A percentile compares a stretch with the other conserved stretches of the same genome.
Evolutionary conservation across 1,140 invertebrate genomes (phyloP).

Genomic region (Drosophila insularis): DNA sequence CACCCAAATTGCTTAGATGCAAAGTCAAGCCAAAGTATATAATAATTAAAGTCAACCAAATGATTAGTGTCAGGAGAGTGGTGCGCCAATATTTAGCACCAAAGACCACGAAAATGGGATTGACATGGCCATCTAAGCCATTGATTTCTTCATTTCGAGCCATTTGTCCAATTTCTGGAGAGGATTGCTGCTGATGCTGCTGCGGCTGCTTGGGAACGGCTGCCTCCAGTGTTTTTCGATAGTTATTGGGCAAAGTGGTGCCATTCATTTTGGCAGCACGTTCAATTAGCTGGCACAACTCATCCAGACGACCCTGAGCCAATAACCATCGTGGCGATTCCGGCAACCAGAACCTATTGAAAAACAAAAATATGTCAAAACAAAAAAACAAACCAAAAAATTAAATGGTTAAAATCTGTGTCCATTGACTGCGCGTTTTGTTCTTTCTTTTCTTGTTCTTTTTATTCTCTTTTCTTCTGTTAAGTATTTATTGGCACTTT

Average conservation of each 20-base stretch:
- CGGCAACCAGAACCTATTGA: conserved; percentile 87
- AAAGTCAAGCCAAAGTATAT: conserved; percentile 88
- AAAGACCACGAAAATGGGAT: conserved; percentile 85
- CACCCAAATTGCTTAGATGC: conserved; percentile 87
- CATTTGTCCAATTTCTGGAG: conserved; percentile 20
- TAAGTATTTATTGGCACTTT: conserved; percentile 64
- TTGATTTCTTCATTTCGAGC: not conserved
- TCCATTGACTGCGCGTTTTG: conserved; percentile 1
- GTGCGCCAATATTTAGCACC: conserved; percentile 85
- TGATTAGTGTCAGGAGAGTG: conserved; percentile 86
- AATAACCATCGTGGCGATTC: conserved; percentile 94
- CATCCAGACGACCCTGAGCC: conserved; percentile 87
- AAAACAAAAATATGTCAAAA: not conserved
- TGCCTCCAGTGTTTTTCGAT: conserved; percentile 85
- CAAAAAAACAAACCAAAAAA: not conserved
- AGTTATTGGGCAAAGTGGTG: conserved; percentile 84
- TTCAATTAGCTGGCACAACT: conserved; percentile 87
- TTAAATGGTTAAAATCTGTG: conserved; percentile 39
- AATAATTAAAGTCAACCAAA: conserved; percentile 88
- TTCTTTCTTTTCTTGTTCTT: not conserved
- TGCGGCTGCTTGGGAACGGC: conserved; percentile 49
- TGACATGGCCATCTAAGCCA: conserved; percentile 56
- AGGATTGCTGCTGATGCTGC: conserved; percentile 46
- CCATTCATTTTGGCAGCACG: conserved; percentile 87
- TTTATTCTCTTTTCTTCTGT: not conserved